Evolutionary conservation across 2,888 invertebrate genomes (phyloP).

Genomic region (Pachymerium ferrugineum): DNA sequence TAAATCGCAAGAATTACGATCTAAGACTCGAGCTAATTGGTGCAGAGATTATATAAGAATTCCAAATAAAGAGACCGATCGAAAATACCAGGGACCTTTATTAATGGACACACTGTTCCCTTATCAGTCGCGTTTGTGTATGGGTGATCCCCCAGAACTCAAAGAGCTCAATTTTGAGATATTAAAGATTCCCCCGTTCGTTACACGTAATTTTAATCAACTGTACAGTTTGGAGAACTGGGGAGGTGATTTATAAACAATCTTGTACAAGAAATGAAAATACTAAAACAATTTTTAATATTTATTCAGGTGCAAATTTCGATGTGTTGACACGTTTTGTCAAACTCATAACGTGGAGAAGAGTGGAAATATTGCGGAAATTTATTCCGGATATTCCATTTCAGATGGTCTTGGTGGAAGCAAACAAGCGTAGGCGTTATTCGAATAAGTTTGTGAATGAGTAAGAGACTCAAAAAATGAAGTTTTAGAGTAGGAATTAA

Average conservation of each 20-base stretch:
- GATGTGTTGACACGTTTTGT: constrained; percentile 94
- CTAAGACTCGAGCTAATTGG: no score
- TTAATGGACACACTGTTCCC: constrained; percentile 83
- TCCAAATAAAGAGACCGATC: constrained; percentile 86
- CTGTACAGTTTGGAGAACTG: constrained; percentile 91
- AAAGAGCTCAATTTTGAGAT: constrained; percentile 90
- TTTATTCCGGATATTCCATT: constrained; percentile 96
- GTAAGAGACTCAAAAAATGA: constrained; percentile 50
- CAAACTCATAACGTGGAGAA: constrained; percentile 99
- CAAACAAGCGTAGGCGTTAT: constrained; percentile 98
- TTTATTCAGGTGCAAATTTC: constrained; percentile 78
- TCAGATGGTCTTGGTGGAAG: constrained; percentile 96
- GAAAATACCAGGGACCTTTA: constrained; percentile 75
- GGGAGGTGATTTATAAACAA: constrained; percentile 65
- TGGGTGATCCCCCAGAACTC: constrained; percentile 92
- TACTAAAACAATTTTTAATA: no score
- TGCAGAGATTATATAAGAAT: no score
- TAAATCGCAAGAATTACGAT: no score
- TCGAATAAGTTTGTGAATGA: constrained; percentile 98
- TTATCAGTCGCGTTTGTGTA: constrained; percentile 95
- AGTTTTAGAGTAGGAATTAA: neutral
- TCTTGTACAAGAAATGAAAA: neutral
- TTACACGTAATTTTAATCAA: constrained; percentile 83
- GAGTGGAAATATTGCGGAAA: constrained; percentile 84
- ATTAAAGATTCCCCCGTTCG: constrained; percentile 78